Conservation (phyloP, 1,140 invertebrate genomes). For the Eumaeus atala region DNA sequence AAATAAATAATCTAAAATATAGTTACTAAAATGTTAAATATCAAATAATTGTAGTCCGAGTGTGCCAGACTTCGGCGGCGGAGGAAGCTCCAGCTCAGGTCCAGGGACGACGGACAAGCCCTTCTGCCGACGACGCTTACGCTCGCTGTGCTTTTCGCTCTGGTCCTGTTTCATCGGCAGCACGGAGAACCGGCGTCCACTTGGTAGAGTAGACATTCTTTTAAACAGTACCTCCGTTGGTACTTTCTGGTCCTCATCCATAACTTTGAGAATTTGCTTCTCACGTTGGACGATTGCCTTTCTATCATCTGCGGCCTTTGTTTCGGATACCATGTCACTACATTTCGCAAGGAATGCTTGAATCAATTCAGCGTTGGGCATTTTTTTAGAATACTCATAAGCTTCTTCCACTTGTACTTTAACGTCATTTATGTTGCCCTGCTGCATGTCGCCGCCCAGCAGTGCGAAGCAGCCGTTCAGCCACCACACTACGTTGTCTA, state of each 20-base stretch:
- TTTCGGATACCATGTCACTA: slow-evolving; percentile 49
- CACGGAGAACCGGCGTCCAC: slow-evolving; percentile 54
- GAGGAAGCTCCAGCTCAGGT: slow-evolving; percentile 37
- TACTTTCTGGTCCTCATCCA: slow-evolving; percentile 42
- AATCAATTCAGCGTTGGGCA: slow-evolving; percentile 53
- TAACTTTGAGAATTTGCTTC: slow-evolving; percentile 45
- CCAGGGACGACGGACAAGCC: slow-evolving; percentile 57
- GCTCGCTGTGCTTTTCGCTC: slow-evolving; percentile 29
- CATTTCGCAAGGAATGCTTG: slow-evolving; percentile 57
- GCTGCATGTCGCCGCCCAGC: slow-evolving; percentile 69
- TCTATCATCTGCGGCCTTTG: slow-evolving; percentile 47
- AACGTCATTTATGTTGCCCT: slow-evolving; percentile 72
- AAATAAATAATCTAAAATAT: too few species aligned
- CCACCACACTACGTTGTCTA: slow-evolving; percentile 64
- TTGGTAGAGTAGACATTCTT: slow-evolving; percentile 54
- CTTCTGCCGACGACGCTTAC: slow-evolving; percentile 38
- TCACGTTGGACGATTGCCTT: slow-evolving; percentile 54
- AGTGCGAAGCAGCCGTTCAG: slow-evolving; percentile 69
- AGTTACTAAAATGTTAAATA: slow-evolving; percentile 26
- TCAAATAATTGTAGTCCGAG: slow-evolving; percentile 58
- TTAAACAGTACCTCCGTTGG: slow-evolving; percentile 59
- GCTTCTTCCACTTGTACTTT: slow-evolving; percentile 62
- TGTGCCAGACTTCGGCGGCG: slow-evolving; percentile 44
- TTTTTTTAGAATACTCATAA: slow-evolving; percentile 56
- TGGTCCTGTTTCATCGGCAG: slow-evolving; percentile 46